These are phyloP conservation scores for Aphaenogaster floridana DNA, from an alignment of 1,140 invertebrate species.

Conservation along the genomic window DNA sequence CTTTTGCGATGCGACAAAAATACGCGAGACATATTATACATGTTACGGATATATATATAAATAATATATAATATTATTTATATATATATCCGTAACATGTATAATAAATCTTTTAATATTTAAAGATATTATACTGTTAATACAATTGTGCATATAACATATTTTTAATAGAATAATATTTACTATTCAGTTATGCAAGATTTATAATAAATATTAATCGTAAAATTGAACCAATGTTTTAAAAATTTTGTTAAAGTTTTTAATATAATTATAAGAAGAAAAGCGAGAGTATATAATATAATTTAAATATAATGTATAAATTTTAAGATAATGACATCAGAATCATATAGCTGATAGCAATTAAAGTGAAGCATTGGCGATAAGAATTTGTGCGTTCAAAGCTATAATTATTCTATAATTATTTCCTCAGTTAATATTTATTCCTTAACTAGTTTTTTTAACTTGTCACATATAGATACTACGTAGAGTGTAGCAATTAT, in stretches of 20 bases:
- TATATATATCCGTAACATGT: too few relatives aligned
- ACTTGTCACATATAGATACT: neutral
- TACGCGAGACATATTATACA: too few relatives aligned
- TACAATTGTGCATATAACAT: neutral
- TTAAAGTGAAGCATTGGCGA: neutral
- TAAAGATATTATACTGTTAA: neutral
- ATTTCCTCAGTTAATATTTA: neutral
- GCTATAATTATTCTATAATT: neutral
- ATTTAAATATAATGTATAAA: neutral
- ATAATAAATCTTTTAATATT: neutral
- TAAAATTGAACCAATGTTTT: neutral
- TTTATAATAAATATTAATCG: neutral
- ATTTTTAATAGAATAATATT: neutral
- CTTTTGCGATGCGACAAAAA: too few relatives aligned
- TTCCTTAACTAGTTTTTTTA: neutral
- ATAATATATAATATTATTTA: too few relatives aligned
- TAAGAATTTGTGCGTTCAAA: neutral
- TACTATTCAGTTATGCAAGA: neutral
- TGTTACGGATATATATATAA: too few relatives aligned
- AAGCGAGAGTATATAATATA: neutral
- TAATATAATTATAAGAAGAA: neutral
- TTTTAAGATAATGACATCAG: neutral
- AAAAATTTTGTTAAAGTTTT: slow-evolving; percentile 9
- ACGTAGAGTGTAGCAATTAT: neutral
- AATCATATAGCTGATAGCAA: neutral